These are phyloP conservation scores for Protonemura montana DNA, from an alignment of 2,888 invertebrate species.

Conservation along the genomic window DNA sequence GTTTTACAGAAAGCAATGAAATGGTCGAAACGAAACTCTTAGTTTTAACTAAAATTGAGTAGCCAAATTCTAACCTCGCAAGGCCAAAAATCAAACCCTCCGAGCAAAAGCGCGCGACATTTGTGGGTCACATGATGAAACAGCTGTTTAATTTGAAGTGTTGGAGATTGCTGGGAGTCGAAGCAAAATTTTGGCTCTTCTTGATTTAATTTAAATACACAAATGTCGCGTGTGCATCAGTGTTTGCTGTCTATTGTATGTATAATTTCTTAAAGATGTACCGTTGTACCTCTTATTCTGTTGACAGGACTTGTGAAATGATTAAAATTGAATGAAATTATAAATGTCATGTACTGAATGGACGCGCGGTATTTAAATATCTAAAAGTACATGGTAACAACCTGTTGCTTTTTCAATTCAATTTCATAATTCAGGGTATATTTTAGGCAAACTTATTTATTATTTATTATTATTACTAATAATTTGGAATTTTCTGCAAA, in stretches of 20 bases:
- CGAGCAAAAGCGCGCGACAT: constrained; percentile 1
- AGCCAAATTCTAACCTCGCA: not conserved
- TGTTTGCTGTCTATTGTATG: not conserved
- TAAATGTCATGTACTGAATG: not conserved
- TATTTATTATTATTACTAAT: no score
- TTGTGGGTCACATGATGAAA: not conserved
- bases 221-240: not conserved
- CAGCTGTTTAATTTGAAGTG: not conserved
- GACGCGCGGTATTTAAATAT: not conserved
- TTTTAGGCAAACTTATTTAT: not conserved
- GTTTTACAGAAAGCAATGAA: not conserved
- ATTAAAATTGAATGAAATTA: not conserved
- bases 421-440: not conserved
- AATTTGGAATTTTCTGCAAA: no score
- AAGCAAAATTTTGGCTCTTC: not conserved
- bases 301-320: not conserved
- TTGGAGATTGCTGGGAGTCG: not conserved
- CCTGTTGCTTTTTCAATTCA: not conserved
- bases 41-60: not conserved
- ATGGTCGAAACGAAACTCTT: not conserved
- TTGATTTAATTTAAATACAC: not conserved
- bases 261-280: not conserved
- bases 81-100: not conserved
- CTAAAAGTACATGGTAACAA: not conserved
- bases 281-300: not conserved